phyloP scores from a whole-genome alignment of 2,113 vertebrate genomes.

The Chionomys nivalis region DNA sequence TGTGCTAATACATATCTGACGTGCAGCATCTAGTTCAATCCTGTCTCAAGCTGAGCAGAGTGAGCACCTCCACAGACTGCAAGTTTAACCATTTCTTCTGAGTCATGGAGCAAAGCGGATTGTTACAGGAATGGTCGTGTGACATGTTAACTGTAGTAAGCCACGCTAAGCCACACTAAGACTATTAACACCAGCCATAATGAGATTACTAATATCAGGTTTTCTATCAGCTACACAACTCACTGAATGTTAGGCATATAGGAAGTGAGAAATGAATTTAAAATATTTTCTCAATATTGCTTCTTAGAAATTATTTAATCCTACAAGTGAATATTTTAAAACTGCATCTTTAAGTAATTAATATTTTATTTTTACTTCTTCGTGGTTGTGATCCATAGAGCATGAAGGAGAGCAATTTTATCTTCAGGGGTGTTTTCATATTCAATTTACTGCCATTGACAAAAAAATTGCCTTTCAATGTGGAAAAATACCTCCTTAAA shows the following conservation, averaged over 20 bases:
- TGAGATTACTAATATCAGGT: conserved; percentile 46
- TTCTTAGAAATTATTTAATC: conserved; percentile 60
- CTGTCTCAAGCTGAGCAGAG: background rate
- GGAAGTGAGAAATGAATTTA: conserved; percentile 41
- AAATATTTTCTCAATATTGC: conserved; percentile 23
- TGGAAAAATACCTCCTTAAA: conserved; percentile 49
- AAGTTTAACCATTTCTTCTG: conserved; percentile 45
- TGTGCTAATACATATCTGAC: conserved; percentile 9
- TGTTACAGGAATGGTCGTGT: conserved; percentile 38
- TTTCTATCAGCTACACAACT: conserved; percentile 49
- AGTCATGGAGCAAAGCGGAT: conserved; percentile 29
- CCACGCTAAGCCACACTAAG: conserved; percentile 24
- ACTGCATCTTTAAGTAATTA: background rate
- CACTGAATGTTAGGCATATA: background rate
- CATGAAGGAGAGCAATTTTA: conserved; percentile 20
- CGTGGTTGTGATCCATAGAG: conserved; percentile 35
- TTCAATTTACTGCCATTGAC: conserved; percentile 33
- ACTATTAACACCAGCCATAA: conserved; percentile 24
- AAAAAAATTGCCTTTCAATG: conserved; percentile 38
- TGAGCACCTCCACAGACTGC: background rate
- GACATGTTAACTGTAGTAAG: conserved; percentile 28
- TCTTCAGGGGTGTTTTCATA: conserved; percentile 24
- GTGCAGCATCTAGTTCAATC: background rate
- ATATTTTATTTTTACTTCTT: conserved; percentile 52
- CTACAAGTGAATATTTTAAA: conserved; percentile 61